These are phyloP conservation scores for Ariolimax columbianus DNA, from an alignment of 2,888 invertebrate species.

Conservation along the genomic window DNA sequence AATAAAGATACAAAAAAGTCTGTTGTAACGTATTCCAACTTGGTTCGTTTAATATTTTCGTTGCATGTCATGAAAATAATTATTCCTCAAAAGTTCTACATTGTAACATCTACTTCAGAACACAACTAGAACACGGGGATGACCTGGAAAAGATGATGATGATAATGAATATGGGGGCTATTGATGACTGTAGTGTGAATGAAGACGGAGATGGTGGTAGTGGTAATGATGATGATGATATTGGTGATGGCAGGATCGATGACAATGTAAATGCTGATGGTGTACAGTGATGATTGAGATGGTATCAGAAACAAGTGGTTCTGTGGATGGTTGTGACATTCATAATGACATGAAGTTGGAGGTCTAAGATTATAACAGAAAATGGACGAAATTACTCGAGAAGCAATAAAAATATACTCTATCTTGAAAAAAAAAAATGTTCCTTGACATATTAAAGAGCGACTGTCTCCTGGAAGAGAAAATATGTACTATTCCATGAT, in stretches of 20 bases:
- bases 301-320: too few relatives aligned
- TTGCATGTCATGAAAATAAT: constrained; percentile 19
- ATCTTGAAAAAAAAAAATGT: too few relatives aligned
- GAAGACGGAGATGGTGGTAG: not conserved
- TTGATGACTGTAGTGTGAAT: not conserved
- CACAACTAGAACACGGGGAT: constrained; percentile 2
- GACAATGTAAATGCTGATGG: not conserved
- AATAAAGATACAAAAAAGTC: not conserved
- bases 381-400: too few relatives aligned
- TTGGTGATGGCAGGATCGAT: constrained; percentile 8
- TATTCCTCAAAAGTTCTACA: not conserved
- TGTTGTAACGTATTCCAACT: not conserved
- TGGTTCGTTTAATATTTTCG: constrained; percentile 28
- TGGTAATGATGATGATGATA: constrained; percentile 14
- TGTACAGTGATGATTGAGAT: not conserved
- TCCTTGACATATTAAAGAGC: too few relatives aligned
- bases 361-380: too few relatives aligned
- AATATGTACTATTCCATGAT: too few relatives aligned
- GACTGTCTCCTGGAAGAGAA: too few relatives aligned
- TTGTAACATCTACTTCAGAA: not conserved
- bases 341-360: too few relatives aligned
- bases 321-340: too few relatives aligned
- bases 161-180: constrained; percentile 4
- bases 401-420: too few relatives aligned
- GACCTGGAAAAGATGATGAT: constrained; percentile 1